Percentiles rank a stretch among this genome's conserved stretches.
These are phyloP conservation scores for Synanthedon formicaeformis DNA, from an alignment of 2,888 invertebrate species.

Conservation along the genomic window DNA sequence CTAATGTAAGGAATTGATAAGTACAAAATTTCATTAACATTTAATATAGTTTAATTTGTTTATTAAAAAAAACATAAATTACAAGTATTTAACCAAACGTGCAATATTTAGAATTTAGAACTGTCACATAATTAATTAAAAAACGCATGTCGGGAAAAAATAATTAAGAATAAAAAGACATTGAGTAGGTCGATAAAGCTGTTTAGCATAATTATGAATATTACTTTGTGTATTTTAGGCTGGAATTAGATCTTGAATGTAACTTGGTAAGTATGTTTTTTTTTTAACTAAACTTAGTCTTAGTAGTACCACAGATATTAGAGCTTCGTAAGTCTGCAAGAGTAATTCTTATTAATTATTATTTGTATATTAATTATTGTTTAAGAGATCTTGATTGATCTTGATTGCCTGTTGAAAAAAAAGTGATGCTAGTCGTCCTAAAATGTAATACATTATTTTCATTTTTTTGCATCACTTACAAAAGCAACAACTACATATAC, in stretches of 20 bases:
- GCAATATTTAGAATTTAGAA: background rate
- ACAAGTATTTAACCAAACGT: background rate
- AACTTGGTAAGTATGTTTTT: too few species aligned
- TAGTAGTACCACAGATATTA: too few species aligned
- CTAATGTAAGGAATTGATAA: background rate
- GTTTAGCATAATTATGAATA: background rate
- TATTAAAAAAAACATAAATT: background rate
- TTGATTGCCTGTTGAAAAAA: too few species aligned
- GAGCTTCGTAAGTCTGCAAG: too few species aligned
- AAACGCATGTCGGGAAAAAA: background rate
- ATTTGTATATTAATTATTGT: too few species aligned
- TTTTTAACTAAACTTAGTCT: too few species aligned
- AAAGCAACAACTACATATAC: too few species aligned
- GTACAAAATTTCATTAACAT: background rate
- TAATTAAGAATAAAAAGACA: background rate
- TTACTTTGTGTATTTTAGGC: background rate
- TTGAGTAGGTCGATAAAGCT: background rate
- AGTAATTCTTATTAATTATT: too few species aligned
- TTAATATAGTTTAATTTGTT: background rate
- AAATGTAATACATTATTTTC: too few species aligned
- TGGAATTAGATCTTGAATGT: background rate
- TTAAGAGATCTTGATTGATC: too few species aligned
- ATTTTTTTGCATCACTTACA: too few species aligned
- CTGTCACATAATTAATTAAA: background rate
- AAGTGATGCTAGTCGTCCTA: too few species aligned